phyloP scores from a whole-genome alignment of 1,140 invertebrate genomes.

The Tetramorium simillimum region DNA sequence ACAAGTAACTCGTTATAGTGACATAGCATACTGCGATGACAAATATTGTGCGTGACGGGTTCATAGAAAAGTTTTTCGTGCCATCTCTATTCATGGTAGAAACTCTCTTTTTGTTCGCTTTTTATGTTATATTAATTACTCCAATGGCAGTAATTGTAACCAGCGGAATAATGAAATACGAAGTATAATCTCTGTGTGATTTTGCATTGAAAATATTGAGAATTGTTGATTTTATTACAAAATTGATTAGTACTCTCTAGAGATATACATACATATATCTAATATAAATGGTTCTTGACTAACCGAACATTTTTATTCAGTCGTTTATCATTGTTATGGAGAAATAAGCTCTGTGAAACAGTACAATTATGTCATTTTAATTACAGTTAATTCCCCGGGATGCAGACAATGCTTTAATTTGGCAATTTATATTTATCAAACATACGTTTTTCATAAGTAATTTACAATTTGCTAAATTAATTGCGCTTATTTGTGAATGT shows the following conservation, averaged over 20 bases:
- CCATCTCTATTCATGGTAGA: background rate
- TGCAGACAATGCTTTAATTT: background rate
- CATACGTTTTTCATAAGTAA: background rate
- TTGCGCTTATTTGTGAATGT: too few species aligned
- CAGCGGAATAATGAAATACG: background rate
- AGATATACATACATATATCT: background rate
- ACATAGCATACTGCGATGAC: constrained; percentile 40
- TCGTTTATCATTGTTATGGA: constrained; percentile 40
- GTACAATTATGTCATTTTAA: constrained; percentile 27
- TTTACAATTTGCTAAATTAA: background rate
- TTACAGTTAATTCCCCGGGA: constrained; percentile 4
- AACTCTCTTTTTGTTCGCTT: background rate
- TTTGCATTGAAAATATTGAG: background rate
- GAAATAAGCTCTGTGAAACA: background rate
- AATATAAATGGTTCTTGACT: constrained; percentile 16
- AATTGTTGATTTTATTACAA: constrained; percentile 22
- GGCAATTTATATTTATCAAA: background rate
- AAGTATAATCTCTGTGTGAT: background rate
- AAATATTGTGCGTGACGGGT: constrained; percentile 55
- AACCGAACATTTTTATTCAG: constrained; percentile 32
- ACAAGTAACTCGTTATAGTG: constrained; percentile 59
- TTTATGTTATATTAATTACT: constrained; percentile 8
- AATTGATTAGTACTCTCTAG: constrained; percentile 8
- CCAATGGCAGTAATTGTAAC: constrained; percentile 15
- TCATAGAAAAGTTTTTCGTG: constrained; percentile 21